Evolutionary conservation across 1,140 invertebrate species (phyloP).

Genomic region (Nasonia longicornis): DNA sequence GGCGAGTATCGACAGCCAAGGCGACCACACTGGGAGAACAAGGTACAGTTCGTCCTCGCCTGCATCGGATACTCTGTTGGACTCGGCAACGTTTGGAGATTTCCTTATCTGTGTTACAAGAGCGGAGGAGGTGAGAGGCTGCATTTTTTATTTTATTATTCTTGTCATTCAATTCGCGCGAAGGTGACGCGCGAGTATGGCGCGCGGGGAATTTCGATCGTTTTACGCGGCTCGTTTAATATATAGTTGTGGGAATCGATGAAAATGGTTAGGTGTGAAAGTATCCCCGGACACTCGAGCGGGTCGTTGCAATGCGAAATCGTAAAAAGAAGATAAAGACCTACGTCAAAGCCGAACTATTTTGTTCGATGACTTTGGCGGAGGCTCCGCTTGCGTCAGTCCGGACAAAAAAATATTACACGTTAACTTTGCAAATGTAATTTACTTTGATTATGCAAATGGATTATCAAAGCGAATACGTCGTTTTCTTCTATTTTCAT

Average conservation of each 20-base stretch:
- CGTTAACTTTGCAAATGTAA: neutral
- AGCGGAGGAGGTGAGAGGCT: constrained; percentile 80
- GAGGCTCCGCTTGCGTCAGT: neutral
- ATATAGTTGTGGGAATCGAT: too few species aligned
- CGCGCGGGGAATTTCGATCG: neutral
- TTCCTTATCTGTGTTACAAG: constrained; percentile 87
- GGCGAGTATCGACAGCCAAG: constrained; percentile 78
- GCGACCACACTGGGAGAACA: constrained; percentile 88
- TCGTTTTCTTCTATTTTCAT: too few species aligned
- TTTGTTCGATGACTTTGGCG: neutral
- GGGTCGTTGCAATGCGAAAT: constrained; percentile 14
- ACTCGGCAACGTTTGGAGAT: constrained; percentile 91
- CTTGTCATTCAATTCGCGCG: neutral
- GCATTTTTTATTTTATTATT: neutral
- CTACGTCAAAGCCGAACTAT: constrained; percentile 45
- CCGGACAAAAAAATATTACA: neutral
- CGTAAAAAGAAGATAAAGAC: constrained; percentile 9
- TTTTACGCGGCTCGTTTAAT: too few species aligned
- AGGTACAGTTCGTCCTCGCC: constrained; percentile 90
- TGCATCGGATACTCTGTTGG: constrained; percentile 94
- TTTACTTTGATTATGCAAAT: neutral
- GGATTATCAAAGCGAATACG: too few species aligned
- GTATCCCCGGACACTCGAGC: too few species aligned
- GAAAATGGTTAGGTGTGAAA: too few species aligned
- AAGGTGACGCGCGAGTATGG: too few species aligned